Evolutionary conservation across 2,888 invertebrate species (phyloP).

Genomic region (Blastobasis lacticolella): DNA sequence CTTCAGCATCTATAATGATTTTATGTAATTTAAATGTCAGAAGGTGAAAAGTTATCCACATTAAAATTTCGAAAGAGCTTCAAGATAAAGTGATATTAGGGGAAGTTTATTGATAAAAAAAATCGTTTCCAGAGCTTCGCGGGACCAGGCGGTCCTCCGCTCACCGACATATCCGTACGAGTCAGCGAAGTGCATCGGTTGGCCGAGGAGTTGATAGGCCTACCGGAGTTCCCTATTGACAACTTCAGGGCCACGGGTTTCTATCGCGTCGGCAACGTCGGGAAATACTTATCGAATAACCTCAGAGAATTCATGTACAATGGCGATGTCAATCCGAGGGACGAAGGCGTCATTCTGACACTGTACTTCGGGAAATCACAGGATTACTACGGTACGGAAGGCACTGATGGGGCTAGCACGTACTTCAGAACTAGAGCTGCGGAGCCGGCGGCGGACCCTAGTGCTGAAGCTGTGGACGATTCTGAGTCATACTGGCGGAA

Average conservation of each 20-base stretch:
- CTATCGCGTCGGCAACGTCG: slow-evolving; percentile 20
- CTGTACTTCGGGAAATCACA: slow-evolving; percentile 15
- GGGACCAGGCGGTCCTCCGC: slow-evolving; percentile 11
- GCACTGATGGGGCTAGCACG: neutral
- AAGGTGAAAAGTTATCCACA: too few species aligned
- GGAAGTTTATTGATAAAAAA: neutral
- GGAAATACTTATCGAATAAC: slow-evolving; percentile 31
- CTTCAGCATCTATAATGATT: too few species aligned
- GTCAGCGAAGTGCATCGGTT: slow-evolving; percentile 17
- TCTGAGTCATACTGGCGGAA: too few species aligned
- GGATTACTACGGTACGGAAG: neutral
- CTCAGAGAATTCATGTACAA: slow-evolving; percentile 26
- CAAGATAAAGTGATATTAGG: neutral
- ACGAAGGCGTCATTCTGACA: slow-evolving; percentile 29
- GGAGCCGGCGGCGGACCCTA: neutral
- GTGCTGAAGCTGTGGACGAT: neutral
- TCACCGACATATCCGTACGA: slow-evolving; percentile 21
- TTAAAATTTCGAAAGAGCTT: too few species aligned
- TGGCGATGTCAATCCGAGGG: slow-evolving; percentile 19
- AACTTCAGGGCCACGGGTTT: slow-evolving; percentile 23
- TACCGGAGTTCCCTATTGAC: slow-evolving; percentile 18
- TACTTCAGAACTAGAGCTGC: neutral
- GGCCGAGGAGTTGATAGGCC: slow-evolving; percentile 11
- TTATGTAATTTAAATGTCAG: too few species aligned
- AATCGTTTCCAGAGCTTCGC: slow-evolving; percentile 16